Evolutionary conservation across 2,113 vertebrate species (phyloP), one percentile per base, ranked within the genome.

Genomic region (Phalacrocorax carbo): DNA sequence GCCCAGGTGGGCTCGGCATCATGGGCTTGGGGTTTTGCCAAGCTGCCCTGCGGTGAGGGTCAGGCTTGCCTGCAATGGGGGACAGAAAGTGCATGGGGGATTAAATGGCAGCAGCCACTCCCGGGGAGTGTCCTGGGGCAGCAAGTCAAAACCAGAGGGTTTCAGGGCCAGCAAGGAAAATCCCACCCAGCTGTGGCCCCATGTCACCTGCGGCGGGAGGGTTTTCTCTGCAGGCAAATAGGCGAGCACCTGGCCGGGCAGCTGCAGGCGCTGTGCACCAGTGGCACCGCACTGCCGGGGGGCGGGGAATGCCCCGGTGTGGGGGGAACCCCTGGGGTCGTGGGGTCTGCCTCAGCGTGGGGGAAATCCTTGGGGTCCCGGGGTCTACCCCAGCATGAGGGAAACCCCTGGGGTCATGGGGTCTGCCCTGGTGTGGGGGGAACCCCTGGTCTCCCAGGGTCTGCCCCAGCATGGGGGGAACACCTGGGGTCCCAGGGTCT

Each of bases 21-120:
- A 3, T 10, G 2, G 1, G 7, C 61, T 30, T 0, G 1, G 30
- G 62, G 49, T 38, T 82, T 48, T 58, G 82, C 66, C 70, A 15
- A 58, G 26, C 4, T 3, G 3, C 27, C 36, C 38, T 36, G 25
- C 0, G 3, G 26, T 1, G 4, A 18, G 64, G 64, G 38, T 42
- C 55, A 0, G 51, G 38, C 25, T 85, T 4, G 2, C 3, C 52
- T 68, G 60, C 49, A 14, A 2, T 0, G 15, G 46, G 34, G 21
- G 73, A 26, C 0, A 1, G 7, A 46, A 78, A 78, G 51, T 0
- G 11, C 29, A 8, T 0, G 1, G 26, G 52, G 19, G 26, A 55
- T 55, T 32, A 40, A 62, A 75, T 1, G 3, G 52, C n/a, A n/a
- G 64, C 2, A 3, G 62, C 36, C 1, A 1, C 75, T 80, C 22